Conservation (phyloP, 2,888 invertebrate species). For the Glaucopsyche alexis region DNA sequence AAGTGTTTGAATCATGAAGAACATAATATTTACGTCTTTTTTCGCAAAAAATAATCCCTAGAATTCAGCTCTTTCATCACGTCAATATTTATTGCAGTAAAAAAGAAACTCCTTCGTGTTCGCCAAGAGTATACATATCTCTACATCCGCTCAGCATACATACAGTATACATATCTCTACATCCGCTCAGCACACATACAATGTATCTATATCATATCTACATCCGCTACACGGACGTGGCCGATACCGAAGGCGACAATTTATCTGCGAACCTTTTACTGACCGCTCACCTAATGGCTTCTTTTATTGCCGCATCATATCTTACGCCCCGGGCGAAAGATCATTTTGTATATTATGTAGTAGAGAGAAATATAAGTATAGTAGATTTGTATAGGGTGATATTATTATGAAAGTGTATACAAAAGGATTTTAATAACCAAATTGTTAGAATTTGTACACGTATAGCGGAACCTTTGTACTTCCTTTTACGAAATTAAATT, state of each 20-base stretch:
- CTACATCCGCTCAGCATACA: not conserved
- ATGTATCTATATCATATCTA: not conserved
- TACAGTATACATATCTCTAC: not conserved
- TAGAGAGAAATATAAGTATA: not conserved
- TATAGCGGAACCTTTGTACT: too few relatives aligned
- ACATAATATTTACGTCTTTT: too few relatives aligned
- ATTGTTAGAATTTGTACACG: not conserved
- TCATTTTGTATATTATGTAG: not conserved
- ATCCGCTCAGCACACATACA: not conserved
- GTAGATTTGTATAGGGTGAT: too few relatives aligned
- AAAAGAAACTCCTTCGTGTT: not conserved
- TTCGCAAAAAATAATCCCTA: too few relatives aligned
- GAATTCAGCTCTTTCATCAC: too few relatives aligned
- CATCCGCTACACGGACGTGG: not conserved
- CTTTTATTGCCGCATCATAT: slow-evolving; percentile 16
- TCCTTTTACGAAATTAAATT: too few relatives aligned
- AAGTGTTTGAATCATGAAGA: too few relatives aligned
- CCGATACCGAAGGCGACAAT: slow-evolving; percentile 36
- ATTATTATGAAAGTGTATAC: not conserved
- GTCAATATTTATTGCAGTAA: not conserved
- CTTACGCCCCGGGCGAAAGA: slow-evolving; percentile 11
- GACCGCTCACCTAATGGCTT: slow-evolving; percentile 13
- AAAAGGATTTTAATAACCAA: too few relatives aligned
- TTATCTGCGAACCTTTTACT: slow-evolving; percentile 31
- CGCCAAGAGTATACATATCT: not conserved